Base-by-base conservation (phyloP, 2,113 vertebrate species). In the Peromyscus polionotus region DNA sequence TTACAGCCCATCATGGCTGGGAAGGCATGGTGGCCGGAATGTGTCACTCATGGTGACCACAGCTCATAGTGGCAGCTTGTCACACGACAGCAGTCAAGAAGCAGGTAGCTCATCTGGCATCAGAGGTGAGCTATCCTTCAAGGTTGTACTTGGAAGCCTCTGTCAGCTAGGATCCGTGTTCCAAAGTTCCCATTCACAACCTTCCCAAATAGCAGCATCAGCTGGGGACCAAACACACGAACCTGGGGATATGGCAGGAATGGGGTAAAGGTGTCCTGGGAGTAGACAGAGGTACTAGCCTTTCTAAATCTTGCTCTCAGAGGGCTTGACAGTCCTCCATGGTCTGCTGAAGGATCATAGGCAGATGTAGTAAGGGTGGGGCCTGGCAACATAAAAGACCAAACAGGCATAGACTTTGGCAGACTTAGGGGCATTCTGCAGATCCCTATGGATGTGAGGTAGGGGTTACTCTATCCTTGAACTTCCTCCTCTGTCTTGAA, bases 401-500 rank as follows among this genome's bases (percentile, higher is more conserved):
- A 51, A 63, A 2, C 8, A 4, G 33, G 2, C 31, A 20, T 45
- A 57, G 51, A 24, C 54, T 20, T 20, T 7, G 57, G 31, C 20
- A 42, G 22, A 17, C n/a, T 13, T 14, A 26, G 8, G 65, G 57
- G 9, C 4, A 59, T 4, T 11, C 36, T 63, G 68, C 63, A 95
- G 51, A 45, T 26, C 12, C 5, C 65, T 8, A 0, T 3, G 57
- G 3, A 59, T 28, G 17, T 72, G 1, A 61, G 51, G 48, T 28
- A 20, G 42, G 42, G 9, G 7, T 51, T 39, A 51, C 65, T 42
- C 19, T 0, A 0, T 14, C 1, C n/a, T 14, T 39, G 12, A 70
- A 16, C 54, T 20, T 13, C 14, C 7, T 2, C 54, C 85, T 22
- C 20, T 42, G 17, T 73, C 94, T 42, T 8, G 17, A 39, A 42